Percentiles rank a stretch among this genome's conserved stretches.
Conservation (phyloP, 35 echinoderm and acorn worm genomes). For the Lytechinus variegatus region DNA sequence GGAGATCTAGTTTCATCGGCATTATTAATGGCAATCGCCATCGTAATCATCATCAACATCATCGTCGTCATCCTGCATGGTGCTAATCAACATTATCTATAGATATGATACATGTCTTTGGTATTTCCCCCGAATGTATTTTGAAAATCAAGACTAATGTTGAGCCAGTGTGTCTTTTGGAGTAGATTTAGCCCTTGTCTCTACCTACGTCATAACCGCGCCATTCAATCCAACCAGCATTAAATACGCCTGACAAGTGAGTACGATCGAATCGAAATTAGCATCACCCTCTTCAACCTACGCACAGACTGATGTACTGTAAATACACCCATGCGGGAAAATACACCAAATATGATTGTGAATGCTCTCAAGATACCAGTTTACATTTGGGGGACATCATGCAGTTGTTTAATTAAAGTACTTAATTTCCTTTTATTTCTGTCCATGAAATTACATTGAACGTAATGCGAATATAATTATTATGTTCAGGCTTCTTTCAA, state of each 20-base stretch:
- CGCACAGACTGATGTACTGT: background rate
- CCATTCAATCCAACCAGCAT: background rate
- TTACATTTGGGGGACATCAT: no score
- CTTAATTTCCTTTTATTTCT: no score
- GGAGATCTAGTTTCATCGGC: no score
- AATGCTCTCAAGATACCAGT: background rate
- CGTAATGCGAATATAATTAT: no score
- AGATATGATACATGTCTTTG: background rate
- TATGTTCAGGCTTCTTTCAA: no score
- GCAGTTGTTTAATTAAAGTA: no score
- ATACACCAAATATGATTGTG: background rate
- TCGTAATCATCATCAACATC: no score
- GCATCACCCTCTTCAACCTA: background rate
- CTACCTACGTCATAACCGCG: background rate
- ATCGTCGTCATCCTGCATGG: background rate
- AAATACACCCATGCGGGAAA: background rate
- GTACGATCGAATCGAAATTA: background rate
- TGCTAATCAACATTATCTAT: background rate
- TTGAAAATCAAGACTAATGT: background rate
- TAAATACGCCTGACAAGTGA: background rate
- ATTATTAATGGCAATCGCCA: no score
- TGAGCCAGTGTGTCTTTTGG: background rate
- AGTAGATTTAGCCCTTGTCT: background rate
- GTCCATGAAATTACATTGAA: no score
- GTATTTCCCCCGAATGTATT: background rate